Percentiles rank a stretch among this genome's conserved stretches.
phyloP scores from a whole-genome alignment of 2,113 vertebrate genomes.

The Gobiocypris rarus region DNA sequence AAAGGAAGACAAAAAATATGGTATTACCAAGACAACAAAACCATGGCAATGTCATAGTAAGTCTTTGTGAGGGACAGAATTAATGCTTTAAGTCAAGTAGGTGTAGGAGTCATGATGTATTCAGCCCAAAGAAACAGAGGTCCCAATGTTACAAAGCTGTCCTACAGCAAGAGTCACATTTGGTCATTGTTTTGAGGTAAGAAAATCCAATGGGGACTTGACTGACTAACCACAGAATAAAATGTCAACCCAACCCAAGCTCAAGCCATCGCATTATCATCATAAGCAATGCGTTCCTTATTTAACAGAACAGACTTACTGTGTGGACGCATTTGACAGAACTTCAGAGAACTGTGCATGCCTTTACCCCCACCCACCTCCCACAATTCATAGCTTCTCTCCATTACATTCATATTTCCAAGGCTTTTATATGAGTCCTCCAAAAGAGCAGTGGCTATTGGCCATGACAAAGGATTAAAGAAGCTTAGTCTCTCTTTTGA shows the following conservation, averaged over 20 bases:
- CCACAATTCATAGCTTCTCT: slow-evolving; percentile 20
- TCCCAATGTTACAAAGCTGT: slow-evolving; percentile 20
- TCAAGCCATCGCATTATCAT: slow-evolving; percentile 18
- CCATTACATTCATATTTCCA: slow-evolving; percentile 19
- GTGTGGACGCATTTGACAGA: slow-evolving; percentile 22
- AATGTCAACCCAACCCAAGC: slow-evolving; percentile 47
- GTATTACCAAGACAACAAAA: not conserved
- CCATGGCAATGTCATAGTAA: not conserved
- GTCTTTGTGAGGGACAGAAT: slow-evolving; percentile 1
- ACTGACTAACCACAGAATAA: slow-evolving; percentile 35
- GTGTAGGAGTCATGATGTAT: not conserved
- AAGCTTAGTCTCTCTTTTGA: slow-evolving; percentile 45
- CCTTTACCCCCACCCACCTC: not conserved
- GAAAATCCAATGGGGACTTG: not conserved
- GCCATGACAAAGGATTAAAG: slow-evolving; percentile 50
- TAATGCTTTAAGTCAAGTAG: slow-evolving; percentile 13
- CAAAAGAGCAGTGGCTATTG: slow-evolving; percentile 32
- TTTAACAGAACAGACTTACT: slow-evolving; percentile 15
- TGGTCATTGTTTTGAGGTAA: slow-evolving; percentile 22
- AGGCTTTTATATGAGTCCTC: slow-evolving; percentile 21
- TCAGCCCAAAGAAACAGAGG: not conserved
- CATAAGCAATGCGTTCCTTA: not conserved
- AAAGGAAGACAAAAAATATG: not conserved
- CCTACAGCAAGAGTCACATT: slow-evolving; percentile 21
- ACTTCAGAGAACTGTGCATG: slow-evolving; percentile 22